Base-by-base conservation (phyloP, 2,888 invertebrate species). In the Melieria picta region DNA sequence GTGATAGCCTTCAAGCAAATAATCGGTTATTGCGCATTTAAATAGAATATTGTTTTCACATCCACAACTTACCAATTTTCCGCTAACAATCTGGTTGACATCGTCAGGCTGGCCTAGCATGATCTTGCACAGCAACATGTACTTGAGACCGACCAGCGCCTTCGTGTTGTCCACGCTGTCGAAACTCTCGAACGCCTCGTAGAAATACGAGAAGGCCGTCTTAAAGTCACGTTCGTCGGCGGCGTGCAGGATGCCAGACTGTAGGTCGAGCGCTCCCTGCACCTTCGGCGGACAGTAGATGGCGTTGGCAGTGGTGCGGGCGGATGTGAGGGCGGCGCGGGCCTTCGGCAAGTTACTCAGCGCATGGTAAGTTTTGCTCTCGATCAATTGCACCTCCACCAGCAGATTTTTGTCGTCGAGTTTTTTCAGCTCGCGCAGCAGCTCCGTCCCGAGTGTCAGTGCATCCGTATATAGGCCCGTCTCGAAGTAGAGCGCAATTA, bases 191-290 rank as follows among this genome's bases (percentile, higher is more conserved):
- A 99, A 99, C 11, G 98, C 98, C 89, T 99, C 99, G 87, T 99
- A 99, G 86, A 99, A 99, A 86, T 99, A 99, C 70, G 99, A 99
- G 88, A 97, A 99, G 61, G 98, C 99, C 72, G 99, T 99, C 90
- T 99, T 99, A 87, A 99, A 99, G 85, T 99, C 99, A 80, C 96
- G 93, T 87, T 99, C 99, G 85, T 99, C 99, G n/a, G 99, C 99
- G 9, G 99, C 99, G 88, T 99, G 99, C 71, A 99, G 89, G 79
- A 99, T 97, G 79, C 98, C 98, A 5, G 99, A 98, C 85, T 99
- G 98, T 77, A 98, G 89, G 88, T 99, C 99, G 55, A 99, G 89
- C 9, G 98, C 94, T 7, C 98, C 98, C 88, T 99, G 99, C 90
- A 99, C 94, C 89, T 97, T 97, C 0, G 99, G 99, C 75, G 99